A percentile compares a stretch with the other conserved stretches of the same genome.
phyloP scores from a whole-genome alignment of 2,888 invertebrate genomes.

The Cybosia mesomella region DNA sequence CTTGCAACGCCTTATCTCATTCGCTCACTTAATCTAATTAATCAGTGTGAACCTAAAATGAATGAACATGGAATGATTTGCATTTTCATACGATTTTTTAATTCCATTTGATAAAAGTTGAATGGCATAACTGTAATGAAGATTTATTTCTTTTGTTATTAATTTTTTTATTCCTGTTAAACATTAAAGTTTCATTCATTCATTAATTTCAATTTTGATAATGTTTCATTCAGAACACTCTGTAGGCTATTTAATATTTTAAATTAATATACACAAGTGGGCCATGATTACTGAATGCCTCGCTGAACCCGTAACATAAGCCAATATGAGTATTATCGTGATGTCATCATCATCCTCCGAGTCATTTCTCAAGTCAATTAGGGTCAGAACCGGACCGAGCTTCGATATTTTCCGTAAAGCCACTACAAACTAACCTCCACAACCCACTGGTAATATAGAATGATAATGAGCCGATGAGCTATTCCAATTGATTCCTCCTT shows the following conservation, averaged over 20 bases:
- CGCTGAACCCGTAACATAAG: neutral
- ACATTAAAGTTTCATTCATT: slow-evolving; percentile 5
- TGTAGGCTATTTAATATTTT: neutral
- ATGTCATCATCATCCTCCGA: neutral
- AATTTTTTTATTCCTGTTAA: slow-evolving; percentile 15
- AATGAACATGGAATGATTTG: slow-evolving; percentile 69
- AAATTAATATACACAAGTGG: slow-evolving; percentile 3
- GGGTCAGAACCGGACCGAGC: neutral
- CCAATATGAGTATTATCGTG: neutral
- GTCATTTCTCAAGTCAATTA: neutral
- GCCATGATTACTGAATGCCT: neutral
- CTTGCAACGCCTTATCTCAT: slow-evolving; percentile 41
- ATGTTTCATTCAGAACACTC: slow-evolving; percentile 3
- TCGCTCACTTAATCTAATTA: slow-evolving; percentile 70
- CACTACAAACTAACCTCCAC: neutral
- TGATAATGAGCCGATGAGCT: no score
- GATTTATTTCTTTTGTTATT: slow-evolving; percentile 32
- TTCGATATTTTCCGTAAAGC: neutral
- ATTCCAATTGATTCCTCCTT: no score
- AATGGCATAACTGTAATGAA: slow-evolving; percentile 35
- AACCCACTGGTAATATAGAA: neutral
- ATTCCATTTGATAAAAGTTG: slow-evolving; percentile 33
- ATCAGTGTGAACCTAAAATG: slow-evolving; percentile 57
- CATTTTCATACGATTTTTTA: slow-evolving; percentile 53
- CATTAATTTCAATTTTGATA: slow-evolving; percentile 17